Evolutionary conservation across 2,797 vertebrate genomes (phyloP), one percentile per base, ranked within the genome.

Genomic region (Protonibea diacanthus): DNA sequence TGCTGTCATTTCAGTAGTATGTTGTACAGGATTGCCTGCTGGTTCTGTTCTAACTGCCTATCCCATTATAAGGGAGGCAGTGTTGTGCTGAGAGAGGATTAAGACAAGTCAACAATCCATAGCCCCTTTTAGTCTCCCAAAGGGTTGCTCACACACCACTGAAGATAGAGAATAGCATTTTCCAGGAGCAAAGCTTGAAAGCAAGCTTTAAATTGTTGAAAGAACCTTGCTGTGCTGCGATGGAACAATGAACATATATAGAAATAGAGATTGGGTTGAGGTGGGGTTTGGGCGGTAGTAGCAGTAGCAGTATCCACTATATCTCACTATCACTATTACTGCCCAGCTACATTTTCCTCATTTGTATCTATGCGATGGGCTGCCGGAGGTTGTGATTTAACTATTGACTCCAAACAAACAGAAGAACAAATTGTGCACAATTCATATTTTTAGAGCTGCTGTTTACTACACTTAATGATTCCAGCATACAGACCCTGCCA

Each of bases 41-140:
- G 64, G 65, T 78, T 87, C 76, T 86, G 48, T 82, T 89, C 79
- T 80, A 79, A 89, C 86, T 71, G 78, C 73, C 79, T 79, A 59
- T 84, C 64, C 85, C 63, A 86, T 92, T 91, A 84, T 85, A 78
- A 85, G 71, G 69, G 44, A 83, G 63, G 71, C 73, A 80, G 81
- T 82, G 89, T 92, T 92, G 88, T 88, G 81, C 78, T 68, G 80
- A 81, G 84, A 90, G 66, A 91, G 88, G 91, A 93, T 93, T 93
- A 94, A 85, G 85, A 89, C 81, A 80, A 92, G 90, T 93, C 91
- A 93, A 90, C 92, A 91, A 89, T 91, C 89, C 88, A 80, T 83
- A 80, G 89, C 91, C 8, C 83, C 83, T 88, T 90, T 91, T 84
- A 83, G 84, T 81, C 79, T 89, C 86, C 90, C 86, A 70, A 81